Evolutionary conservation across 2,113 vertebrate genomes (phyloP).

Genomic region (Telmatochromis sp.): DNA sequence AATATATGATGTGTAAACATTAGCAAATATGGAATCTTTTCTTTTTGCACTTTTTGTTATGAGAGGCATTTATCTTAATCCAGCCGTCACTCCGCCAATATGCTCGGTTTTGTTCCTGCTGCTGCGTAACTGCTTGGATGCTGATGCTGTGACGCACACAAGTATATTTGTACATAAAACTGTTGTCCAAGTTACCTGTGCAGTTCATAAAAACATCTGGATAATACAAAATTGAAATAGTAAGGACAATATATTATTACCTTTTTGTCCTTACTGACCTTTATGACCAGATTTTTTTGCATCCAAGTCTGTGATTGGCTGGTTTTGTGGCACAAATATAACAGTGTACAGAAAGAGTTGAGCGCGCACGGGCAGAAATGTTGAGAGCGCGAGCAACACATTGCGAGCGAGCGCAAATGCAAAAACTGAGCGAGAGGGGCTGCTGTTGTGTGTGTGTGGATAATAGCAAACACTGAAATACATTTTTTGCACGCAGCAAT

Average conservation of each 20-base stretch:
- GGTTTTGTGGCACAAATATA: neutral
- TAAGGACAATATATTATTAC: neutral
- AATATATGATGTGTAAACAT: neutral
- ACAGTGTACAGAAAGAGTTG: neutral
- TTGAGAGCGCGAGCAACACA: neutral
- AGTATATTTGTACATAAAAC: neutral
- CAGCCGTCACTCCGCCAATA: neutral
- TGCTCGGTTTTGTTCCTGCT: neutral
- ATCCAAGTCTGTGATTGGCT: neutral
- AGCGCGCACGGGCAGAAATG: rapidly evolving
- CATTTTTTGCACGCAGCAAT: neutral
- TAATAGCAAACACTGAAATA: neutral
- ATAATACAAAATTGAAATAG: neutral
- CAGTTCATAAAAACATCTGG: neutral
- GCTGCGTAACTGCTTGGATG: neutral
- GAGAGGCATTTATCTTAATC: neutral
- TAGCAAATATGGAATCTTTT: neutral
- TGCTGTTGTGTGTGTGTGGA: rapidly evolving
- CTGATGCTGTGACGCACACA: neutral
- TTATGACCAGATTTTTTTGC: neutral
- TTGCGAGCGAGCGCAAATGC: rapidly evolving
- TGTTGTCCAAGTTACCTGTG: neutral
- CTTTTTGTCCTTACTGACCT: neutral
- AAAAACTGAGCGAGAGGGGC: neutral
- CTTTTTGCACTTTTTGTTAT: neutral